phyloP scores from a whole-genome alignment of 1,140 invertebrate genomes.

The Listronotus bonariensis region DNA sequence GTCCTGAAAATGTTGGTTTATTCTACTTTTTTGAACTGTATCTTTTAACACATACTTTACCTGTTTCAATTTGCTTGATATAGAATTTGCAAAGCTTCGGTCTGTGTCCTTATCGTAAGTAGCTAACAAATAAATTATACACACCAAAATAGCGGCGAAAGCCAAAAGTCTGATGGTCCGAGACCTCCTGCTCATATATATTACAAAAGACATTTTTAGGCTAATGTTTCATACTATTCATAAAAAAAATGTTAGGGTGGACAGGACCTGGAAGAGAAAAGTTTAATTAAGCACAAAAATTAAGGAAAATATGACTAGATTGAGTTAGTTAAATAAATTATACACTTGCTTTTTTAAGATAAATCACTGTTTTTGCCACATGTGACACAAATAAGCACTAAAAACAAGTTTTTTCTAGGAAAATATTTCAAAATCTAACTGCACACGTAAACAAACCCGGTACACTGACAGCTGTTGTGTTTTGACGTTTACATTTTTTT shows the following conservation, averaged over 20 bases:
- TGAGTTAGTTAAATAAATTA: too few relatives aligned
- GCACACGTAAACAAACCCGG: slow-evolving; percentile 37
- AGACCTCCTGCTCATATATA: slow-evolving; percentile 33
- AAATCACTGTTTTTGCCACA: too few relatives aligned
- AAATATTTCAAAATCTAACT: slow-evolving; percentile 1
- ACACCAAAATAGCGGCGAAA: slow-evolving; percentile 19
- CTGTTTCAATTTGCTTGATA: slow-evolving; percentile 17
- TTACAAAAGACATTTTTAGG: slow-evolving; percentile 31
- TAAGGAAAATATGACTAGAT: too few relatives aligned
- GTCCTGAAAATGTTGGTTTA: too few relatives aligned
- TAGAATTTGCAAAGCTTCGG: slow-evolving; percentile 1
- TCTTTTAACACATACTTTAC: slow-evolving; percentile 4
- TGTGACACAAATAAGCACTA: too few relatives aligned
- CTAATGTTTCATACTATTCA: slow-evolving; percentile 6
- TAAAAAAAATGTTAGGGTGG: background rate
- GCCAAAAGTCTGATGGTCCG: slow-evolving; percentile 26
- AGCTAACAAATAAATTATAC: slow-evolving; percentile 31
- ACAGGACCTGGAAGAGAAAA: background rate
- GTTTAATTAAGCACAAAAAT: too few relatives aligned
- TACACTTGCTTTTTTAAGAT: too few relatives aligned
- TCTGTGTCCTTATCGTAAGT: slow-evolving; percentile 32
- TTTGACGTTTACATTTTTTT: slow-evolving; percentile 6
- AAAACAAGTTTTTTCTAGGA: too few relatives aligned
- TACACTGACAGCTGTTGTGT: background rate
- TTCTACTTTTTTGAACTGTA: too few relatives aligned